Evolutionary conservation across 1,140 invertebrate genomes (phyloP).

Genomic region (Bombus consobrinus): DNA sequence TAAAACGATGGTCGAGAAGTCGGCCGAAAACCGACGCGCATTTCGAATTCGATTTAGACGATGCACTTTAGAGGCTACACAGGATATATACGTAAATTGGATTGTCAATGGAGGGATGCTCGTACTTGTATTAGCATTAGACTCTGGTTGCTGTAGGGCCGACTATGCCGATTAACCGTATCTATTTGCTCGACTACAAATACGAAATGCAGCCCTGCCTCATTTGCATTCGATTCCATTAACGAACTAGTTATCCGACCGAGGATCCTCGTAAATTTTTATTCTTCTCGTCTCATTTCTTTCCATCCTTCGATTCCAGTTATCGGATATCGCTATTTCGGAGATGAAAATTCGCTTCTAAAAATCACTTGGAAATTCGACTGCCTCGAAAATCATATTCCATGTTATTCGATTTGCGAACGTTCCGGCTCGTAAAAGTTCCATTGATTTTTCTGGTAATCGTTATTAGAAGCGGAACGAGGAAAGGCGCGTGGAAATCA

Average conservation of each 20-base stretch:
- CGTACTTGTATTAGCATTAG: constrained; percentile 20
- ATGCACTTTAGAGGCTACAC: background rate
- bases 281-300: background rate
- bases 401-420: background rate
- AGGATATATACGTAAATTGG: background rate
- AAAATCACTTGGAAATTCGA: background rate
- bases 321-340: background rate
- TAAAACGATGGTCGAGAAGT: background rate
- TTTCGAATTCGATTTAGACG: constrained; percentile 56
- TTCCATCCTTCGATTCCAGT: background rate
- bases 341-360: background rate
- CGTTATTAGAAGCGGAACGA: background rate
- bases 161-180: constrained; percentile 7
- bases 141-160: background rate
- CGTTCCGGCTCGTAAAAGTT: background rate
- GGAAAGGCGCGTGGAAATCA: background rate
- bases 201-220: background rate
- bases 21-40: background rate
- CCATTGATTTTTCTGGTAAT: background rate
- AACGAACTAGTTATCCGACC: background rate
- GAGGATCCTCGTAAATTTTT: background rate
- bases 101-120: background rate
- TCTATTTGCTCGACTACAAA: constrained; percentile 13
- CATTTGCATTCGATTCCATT: constrained; percentile 9
- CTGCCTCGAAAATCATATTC: background rate